A percentile compares a stretch with the other conserved stretches of the same genome.
These are phyloP conservation scores for Holothuria glaberrima DNA, from an alignment of 35 echinoderm and acorn worm genomes.

Conservation along the genomic window DNA sequence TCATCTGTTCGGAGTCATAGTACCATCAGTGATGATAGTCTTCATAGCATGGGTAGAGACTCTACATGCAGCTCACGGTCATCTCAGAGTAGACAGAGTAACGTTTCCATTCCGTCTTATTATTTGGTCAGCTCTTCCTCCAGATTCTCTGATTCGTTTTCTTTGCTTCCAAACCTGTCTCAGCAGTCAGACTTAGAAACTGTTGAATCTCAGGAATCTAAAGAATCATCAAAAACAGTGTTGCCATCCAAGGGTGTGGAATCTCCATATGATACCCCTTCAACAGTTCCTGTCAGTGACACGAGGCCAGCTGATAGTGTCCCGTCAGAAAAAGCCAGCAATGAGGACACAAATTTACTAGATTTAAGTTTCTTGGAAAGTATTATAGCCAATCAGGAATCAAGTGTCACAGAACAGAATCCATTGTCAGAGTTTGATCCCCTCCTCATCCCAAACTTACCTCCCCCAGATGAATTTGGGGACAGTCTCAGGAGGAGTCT, in stretches of 20 bases:
- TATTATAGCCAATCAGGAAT: not conserved
- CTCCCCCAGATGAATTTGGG: conserved; percentile 24
- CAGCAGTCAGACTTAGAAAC: no score
- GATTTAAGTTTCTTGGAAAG: conserved; percentile 35
- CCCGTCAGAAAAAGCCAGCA: no score
- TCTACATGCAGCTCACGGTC: conserved; percentile 37
- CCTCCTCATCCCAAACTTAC: not conserved
- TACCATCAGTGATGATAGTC: conserved; percentile 30
- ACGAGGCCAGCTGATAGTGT: no score
- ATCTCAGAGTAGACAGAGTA: conserved; percentile 38
- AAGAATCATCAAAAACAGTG: no score
- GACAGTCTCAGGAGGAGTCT: not conserved
- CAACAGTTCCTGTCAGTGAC: not conserved
- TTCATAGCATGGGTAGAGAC: conserved; percentile 40
- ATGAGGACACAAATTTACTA: not conserved
- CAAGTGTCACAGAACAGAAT: not conserved
- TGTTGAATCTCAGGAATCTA: no score
- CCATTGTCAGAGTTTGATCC: conserved; percentile 37
- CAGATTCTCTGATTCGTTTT: no score
- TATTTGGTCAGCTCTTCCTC: no score
- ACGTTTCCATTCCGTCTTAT: not conserved
- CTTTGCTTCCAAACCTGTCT: no score
- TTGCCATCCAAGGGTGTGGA: not conserved
- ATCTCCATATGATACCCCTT: not conserved
- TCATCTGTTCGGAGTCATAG: conserved; percentile 33